Evolutionary conservation across 2,113 vertebrate species (phyloP).

Genomic region (Leucopsar rothschildi): DNA sequence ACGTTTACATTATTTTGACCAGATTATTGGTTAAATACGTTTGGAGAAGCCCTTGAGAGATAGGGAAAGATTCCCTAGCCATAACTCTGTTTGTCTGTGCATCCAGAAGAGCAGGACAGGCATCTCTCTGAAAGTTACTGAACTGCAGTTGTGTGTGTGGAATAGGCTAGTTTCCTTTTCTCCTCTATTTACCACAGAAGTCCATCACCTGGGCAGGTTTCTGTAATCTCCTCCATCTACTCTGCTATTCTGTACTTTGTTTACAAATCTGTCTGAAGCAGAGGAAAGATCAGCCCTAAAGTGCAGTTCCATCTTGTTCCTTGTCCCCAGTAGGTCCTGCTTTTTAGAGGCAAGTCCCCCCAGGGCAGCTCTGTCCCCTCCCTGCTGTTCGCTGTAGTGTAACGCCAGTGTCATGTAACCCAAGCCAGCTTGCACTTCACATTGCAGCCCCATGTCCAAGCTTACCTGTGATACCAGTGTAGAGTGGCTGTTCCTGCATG

Average conservation of each 20-base stretch:
- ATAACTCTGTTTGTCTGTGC: background rate
- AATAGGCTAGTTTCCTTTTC: constrained; percentile 5
- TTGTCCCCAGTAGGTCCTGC: constrained; percentile 28
- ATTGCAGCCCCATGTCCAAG: constrained; percentile 10
- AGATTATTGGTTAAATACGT: constrained; percentile 24
- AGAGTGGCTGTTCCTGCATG: constrained; percentile 55
- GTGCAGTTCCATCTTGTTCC: background rate
- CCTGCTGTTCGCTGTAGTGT: background rate
- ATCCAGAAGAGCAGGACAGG: background rate
- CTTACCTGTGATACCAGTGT: constrained; percentile 38
- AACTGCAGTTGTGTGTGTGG: background rate
- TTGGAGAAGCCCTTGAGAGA: constrained; percentile 4
- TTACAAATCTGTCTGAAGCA: constrained; percentile 18
- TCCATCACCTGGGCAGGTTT: background rate
- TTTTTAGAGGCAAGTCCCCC: background rate
- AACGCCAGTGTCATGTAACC: background rate
- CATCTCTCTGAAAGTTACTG: background rate
- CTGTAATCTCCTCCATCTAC: background rate
- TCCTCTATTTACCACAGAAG: background rate
- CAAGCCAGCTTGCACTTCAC: constrained; percentile 14
- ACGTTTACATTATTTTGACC: constrained; percentile 63
- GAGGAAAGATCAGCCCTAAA: background rate
- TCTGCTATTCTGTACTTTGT: constrained; percentile 7
- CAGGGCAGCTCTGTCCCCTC: constrained; percentile 2
- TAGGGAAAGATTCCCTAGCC: background rate